These are phyloP conservation scores for Aleiodes testaceus DNA, from an alignment of 2,888 invertebrate species.

Conservation along the genomic window DNA sequence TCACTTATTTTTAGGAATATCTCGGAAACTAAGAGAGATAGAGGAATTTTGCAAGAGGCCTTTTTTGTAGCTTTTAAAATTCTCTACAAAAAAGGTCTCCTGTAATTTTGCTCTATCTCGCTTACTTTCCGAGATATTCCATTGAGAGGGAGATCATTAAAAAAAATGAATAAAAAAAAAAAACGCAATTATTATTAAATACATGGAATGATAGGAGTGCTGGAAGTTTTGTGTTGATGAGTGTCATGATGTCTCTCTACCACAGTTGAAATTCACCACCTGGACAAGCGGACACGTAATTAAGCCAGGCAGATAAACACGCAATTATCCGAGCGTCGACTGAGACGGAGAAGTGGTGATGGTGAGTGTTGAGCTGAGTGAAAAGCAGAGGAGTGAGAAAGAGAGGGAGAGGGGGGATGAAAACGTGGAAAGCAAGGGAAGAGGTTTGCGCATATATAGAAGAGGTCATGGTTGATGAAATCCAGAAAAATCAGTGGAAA, in stretches of 20 bases:
- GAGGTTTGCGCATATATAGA: neutral
- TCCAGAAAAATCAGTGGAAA: too few relatives aligned
- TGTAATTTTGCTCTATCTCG: too few relatives aligned
- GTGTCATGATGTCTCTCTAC: constrained; percentile 27
- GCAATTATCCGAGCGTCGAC: constrained; percentile 66
- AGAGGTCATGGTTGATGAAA: too few relatives aligned
- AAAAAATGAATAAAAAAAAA: too few relatives aligned
- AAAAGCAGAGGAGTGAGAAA: too few relatives aligned
- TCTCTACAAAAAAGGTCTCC: too few relatives aligned
- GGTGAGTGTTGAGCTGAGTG: constrained; percentile 45
- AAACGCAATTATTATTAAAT: constrained; percentile 4
- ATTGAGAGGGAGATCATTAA: too few relatives aligned
- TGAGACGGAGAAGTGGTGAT: constrained; percentile 48
- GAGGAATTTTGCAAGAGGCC: too few relatives aligned
- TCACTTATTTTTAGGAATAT: too few relatives aligned
- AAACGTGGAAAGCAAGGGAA: constrained; percentile 22
- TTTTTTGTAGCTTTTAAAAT: too few relatives aligned
- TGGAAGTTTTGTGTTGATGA: constrained; percentile 6
- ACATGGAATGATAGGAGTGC: constrained; percentile 42
- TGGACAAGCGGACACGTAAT: constrained; percentile 68
- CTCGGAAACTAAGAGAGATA: too few relatives aligned
- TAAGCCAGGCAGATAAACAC: constrained; percentile 68
- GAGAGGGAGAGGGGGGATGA: neutral
- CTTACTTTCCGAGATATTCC: too few relatives aligned
- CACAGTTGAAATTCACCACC: constrained; percentile 61